Conservation (phyloP, 2,797 vertebrate genomes). For the Girardinus metallicus region DNA sequence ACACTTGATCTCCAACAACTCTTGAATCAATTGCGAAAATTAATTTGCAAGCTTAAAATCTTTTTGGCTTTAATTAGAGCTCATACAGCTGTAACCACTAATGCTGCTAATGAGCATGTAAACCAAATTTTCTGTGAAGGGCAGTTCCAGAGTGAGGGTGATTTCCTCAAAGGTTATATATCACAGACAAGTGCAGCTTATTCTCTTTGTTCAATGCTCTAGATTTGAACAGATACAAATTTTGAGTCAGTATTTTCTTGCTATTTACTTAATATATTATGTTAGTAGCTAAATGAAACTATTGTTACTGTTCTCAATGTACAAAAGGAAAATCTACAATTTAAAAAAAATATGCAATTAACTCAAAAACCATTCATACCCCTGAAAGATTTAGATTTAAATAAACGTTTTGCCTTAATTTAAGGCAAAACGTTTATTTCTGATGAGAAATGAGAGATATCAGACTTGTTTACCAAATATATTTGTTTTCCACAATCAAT, state of each 20-base stretch:
- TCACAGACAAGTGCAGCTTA: not conserved
- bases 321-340: not conserved
- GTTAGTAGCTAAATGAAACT: not conserved
- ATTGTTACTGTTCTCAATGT: not conserved
- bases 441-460: not conserved
- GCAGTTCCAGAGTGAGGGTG: not conserved
- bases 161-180: not conserved
- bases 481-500: not conserved
- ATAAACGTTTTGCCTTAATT: not conserved
- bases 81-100: constrained; percentile 9
- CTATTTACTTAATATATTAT: not conserved
- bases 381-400: not conserved
- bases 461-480: too few relatives aligned
- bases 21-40: constrained; percentile 10
- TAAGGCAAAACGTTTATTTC: not conserved
- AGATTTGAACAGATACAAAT: not conserved
- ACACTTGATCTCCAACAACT: constrained; percentile 9
- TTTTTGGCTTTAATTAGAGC: constrained; percentile 15
- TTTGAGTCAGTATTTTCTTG: not conserved
- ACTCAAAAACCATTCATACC: not conserved
- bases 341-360: not conserved
- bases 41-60: constrained; percentile 13
- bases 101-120: constrained; percentile 16
- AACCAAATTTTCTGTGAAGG: constrained; percentile 8
- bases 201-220: not conserved